Evolutionary conservation across 2,888 invertebrate species (phyloP), one percentile per base, ranked within the genome.

Genomic region (Hydropsyche betteni): DNA sequence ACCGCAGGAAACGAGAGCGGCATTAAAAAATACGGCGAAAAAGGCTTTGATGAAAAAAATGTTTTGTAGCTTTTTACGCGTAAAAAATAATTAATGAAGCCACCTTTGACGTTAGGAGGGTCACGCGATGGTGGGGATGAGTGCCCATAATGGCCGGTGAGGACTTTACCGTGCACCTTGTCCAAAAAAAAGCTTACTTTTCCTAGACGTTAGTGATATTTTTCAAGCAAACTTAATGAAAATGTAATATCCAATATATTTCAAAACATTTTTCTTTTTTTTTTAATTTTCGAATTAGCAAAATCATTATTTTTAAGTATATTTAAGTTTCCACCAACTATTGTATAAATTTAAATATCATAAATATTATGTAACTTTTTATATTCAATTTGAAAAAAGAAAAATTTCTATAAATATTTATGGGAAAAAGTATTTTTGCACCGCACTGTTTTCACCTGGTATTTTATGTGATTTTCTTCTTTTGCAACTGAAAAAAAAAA

Each of bases 61-160:
- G 74, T 78, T 78, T 78, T 74, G 76, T 78, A 75, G 76, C 74
- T 78, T 78, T 78, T 76, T 78, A 78, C 78, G 78, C 78, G 76
- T 75, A 72, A 73, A 78, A 78, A 78, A 76, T 78, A 78, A 78
- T 78, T 74, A 78, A 78, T 74, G 76, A 75, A 78, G 78, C 76
- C 78, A 76, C 76, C 76, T 78, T 78, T 76, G 76, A 78, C 78
- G 76, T 71, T 58, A 68, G 75, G 64, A 53, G 69, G 64, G 68
- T 64, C 53, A 58, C 75, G 61, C 36, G 64, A 71, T 14, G 72
- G 70, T 24, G 68, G 53, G 68, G 55, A 68, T 68, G 38, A 64
- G 69, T 71, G 73, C 33, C n/a, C 75, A 69, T 72, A 72, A 72
- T 72, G 72, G 72, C 50, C 72, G 38, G 72, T 36, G 58, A 36